Conservation (phyloP, 2,113 vertebrate genomes). For the Fulmarus glacialis region DNA sequence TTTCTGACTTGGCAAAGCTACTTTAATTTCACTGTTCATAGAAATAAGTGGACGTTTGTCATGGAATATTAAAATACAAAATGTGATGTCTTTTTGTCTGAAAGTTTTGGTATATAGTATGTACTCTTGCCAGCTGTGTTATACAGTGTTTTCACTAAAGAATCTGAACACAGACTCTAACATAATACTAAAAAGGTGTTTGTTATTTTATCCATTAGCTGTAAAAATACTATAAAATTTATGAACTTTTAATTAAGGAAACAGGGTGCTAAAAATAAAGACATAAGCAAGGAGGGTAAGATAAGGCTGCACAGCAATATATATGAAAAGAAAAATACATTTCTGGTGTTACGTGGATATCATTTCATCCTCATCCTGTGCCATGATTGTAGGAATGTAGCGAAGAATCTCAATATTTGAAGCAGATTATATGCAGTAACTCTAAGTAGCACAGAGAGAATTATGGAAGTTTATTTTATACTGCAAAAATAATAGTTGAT, state of each 20-base stretch:
- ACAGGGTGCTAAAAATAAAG: conserved; percentile 38
- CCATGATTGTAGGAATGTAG: background rate
- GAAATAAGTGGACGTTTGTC: conserved; percentile 69
- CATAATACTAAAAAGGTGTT: conserved; percentile 46
- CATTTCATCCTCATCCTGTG: background rate
- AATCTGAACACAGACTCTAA: background rate
- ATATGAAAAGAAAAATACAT: background rate
- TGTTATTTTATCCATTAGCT: conserved; percentile 62
- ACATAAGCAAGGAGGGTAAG: background rate
- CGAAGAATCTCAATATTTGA: background rate
- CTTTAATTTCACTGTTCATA: conserved; percentile 62
- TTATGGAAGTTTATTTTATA: background rate
- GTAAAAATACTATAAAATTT: conserved; percentile 52
- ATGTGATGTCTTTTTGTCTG: conserved; percentile 67
- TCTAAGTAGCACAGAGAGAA: background rate
- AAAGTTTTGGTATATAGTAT: conserved; percentile 23
- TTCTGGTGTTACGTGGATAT: background rate
- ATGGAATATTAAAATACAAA: conserved; percentile 62
- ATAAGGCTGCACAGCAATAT: background rate
- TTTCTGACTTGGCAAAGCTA: conserved; percentile 61
- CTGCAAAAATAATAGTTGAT: background rate
- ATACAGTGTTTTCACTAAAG: background rate
- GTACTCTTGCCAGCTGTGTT: conserved; percentile 54
- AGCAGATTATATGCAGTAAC: background rate
- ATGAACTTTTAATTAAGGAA: conserved; percentile 45